A percentile compares a stretch with the other conserved stretches of the same genome.
Evolutionary conservation across 1,140 invertebrate genomes (phyloP).

Genomic region (Aphidius gifuensis): DNA sequence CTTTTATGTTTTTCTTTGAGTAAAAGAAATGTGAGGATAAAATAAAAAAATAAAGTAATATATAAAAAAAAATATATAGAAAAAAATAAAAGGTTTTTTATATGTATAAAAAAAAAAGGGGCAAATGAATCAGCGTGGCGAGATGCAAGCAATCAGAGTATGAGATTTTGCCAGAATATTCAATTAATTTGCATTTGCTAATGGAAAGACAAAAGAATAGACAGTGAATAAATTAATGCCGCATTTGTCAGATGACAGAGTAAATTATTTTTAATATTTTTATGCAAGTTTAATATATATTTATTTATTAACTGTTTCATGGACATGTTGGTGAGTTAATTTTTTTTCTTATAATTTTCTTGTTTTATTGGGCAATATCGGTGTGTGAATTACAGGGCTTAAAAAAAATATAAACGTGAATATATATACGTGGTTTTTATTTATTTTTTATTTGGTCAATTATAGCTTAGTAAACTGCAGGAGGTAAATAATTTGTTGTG

Average conservation of each 20-base stretch:
- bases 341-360: neutral
- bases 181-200: slow-evolving; percentile 14
- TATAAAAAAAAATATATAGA: neutral
- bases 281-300: neutral
- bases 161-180: slow-evolving; percentile 2
- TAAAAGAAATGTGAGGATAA: neutral
- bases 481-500: no score
- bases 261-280: neutral
- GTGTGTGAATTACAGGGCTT: no score
- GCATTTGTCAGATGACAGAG: neutral
- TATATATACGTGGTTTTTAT: no score
- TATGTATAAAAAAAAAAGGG: neutral
- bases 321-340: no score
- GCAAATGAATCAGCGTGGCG: neutral
- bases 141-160: neutral
- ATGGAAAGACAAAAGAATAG: slow-evolving; percentile 4
- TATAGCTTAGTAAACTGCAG: no score
- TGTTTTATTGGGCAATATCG: no score
- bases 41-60: neutral
- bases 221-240: neutral
- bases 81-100: neutral
- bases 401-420: no score
- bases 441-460: no score
- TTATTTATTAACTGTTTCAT: neutral
- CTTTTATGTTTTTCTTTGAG: neutral